A percentile compares a stretch with the other conserved stretches of the same genome.
Evolutionary conservation across 1,140 invertebrate species (phyloP).

Genomic region (Platyura marginata): DNA sequence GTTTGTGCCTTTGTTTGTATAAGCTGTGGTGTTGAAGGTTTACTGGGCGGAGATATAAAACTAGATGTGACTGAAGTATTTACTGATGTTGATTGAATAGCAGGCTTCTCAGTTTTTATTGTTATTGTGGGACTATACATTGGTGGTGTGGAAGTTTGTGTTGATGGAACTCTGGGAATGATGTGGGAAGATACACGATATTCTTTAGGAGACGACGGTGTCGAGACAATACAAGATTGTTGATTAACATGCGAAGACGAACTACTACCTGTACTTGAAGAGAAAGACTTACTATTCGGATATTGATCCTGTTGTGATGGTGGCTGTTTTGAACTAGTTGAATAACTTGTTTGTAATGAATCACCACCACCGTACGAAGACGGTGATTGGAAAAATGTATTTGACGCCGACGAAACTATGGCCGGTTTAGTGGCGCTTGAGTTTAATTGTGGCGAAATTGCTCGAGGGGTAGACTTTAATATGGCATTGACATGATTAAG

Average conservation of each 20-base stretch:
- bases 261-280: constrained; percentile 27
- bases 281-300: constrained; percentile 35
- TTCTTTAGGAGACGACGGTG: constrained; percentile 23
- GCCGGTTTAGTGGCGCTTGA: constrained; percentile 33
- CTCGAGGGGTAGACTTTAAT: constrained; percentile 24
- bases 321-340: background rate
- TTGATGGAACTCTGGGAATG: constrained; percentile 20
- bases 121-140: constrained; percentile 22
- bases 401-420: constrained; percentile 30
- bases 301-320: background rate
- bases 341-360: background rate
- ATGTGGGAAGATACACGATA: constrained; percentile 25
- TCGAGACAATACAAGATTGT: constrained; percentile 51
- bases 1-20: constrained; percentile 48
- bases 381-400: constrained; percentile 9
- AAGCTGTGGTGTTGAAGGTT: constrained; percentile 26
- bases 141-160: constrained; percentile 40
- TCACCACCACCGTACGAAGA: constrained; percentile 18
- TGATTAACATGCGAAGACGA: constrained; percentile 29
- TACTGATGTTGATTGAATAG: constrained; percentile 31
- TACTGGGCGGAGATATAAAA: constrained; percentile 32
- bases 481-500: constrained; percentile 35
- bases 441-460: constrained; percentile 34
- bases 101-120: constrained; percentile 27
- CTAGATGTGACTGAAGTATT: constrained; percentile 23